Conservation (phyloP, 2,113 vertebrate species). For the Campylorhamphus procurvoides region DNA sequence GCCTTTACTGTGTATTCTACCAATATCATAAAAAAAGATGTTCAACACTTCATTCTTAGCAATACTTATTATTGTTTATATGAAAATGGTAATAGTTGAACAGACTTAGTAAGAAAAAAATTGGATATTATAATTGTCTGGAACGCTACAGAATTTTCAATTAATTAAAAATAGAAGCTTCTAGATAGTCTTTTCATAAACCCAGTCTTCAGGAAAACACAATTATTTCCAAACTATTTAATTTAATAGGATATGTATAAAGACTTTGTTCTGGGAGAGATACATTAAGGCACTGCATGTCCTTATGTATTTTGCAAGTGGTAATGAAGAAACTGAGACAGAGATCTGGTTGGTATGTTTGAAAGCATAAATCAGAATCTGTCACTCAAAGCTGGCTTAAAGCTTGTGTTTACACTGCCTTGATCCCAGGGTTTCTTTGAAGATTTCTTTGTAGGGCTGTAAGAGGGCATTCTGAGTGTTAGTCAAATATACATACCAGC, state of each 20-base stretch:
- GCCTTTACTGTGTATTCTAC: background rate
- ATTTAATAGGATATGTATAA: background rate
- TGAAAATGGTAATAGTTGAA: background rate
- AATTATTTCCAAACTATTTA: background rate
- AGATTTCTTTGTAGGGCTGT: constrained; percentile 1
- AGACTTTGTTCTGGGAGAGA: background rate
- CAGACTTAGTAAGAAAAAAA: background rate
- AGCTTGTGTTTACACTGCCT: constrained; percentile 17
- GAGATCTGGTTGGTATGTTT: background rate
- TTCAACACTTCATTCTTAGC: background rate
- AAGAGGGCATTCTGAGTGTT: background rate
- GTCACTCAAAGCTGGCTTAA: constrained; percentile 17
- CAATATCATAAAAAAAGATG: background rate
- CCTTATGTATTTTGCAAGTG: background rate
- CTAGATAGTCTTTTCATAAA: background rate
- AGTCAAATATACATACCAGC: background rate
- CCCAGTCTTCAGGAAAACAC: background rate
- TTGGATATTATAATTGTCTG: background rate
- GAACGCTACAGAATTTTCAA: background rate
- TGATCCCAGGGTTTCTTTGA: constrained; percentile 29
- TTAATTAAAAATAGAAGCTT: background rate
- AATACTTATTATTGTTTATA: constrained; percentile 9
- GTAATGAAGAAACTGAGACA: background rate
- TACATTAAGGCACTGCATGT: background rate
- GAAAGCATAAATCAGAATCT: constrained; percentile 25